phyloP scores from a whole-genome alignment of 2,113 vertebrate species.

The Cynoglossus semilaevis region DNA sequence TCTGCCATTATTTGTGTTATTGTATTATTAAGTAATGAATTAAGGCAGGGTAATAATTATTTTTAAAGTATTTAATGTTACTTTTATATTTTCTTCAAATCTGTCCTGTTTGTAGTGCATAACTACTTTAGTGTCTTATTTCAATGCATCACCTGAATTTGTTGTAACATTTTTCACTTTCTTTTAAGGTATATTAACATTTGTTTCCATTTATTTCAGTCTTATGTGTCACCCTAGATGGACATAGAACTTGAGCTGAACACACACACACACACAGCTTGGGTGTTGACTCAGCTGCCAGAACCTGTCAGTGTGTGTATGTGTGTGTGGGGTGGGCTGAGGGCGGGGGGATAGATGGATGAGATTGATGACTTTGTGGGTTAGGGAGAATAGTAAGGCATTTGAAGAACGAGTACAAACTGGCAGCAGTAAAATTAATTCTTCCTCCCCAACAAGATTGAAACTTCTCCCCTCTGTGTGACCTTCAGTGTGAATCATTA shows the following conservation, averaged over 20 bases:
- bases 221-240: slow-evolving; percentile 16
- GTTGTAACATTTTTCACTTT: no score
- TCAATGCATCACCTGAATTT: not conserved
- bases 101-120: no score
- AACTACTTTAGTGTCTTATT: no score
- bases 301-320: slow-evolving; percentile 32
- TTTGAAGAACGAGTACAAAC: slow-evolving; percentile 77
- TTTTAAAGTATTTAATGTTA: no score
- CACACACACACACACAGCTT: slow-evolving; percentile 27
- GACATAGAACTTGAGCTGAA: slow-evolving; percentile 42
- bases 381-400: slow-evolving; percentile 67
- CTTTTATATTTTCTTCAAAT: no score
- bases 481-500: slow-evolving; percentile 58
- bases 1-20: no score
- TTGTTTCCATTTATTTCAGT: slow-evolving; percentile 1
- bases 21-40: no score
- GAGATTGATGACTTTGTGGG: slow-evolving; percentile 69
- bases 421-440: slow-evolving; percentile 74
- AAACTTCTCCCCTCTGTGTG: slow-evolving; percentile 67
- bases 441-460: slow-evolving; percentile 67
- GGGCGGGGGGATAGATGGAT: slow-evolving; percentile 28
- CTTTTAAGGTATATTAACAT: slow-evolving; percentile 3
- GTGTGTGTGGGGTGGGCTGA: slow-evolving; percentile 4
- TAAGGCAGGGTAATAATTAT: no score
- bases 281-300: slow-evolving; percentile 79